Evolutionary conservation across 1,140 invertebrate species (phyloP).

Genomic region (Himalopsyche phryganea): DNA sequence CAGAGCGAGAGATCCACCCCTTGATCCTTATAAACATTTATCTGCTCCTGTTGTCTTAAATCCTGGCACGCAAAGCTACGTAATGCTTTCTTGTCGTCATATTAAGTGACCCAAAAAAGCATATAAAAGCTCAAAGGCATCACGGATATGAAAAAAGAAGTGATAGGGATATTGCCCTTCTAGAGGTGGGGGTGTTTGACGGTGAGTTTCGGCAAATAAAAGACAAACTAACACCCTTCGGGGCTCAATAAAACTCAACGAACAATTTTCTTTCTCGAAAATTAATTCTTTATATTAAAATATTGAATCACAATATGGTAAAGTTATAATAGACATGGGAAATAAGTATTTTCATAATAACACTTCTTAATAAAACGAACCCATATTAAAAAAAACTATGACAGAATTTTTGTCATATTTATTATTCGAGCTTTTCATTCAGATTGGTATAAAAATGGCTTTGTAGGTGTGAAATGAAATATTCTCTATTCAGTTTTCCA

Average conservation of each 20-base stretch:
- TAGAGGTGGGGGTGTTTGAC: background rate
- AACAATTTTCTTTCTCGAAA: conserved; percentile 17
- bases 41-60: conserved; percentile 26
- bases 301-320: no score
- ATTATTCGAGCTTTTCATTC: no score
- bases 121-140: conserved; percentile 27
- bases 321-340: no score
- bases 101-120: conserved; percentile 34
- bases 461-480: no score
- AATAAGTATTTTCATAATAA: no score
- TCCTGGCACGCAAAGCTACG: conserved; percentile 4
- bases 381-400: no score
- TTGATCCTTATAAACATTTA: conserved; percentile 29
- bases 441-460: no score
- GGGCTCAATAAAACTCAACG: conserved; percentile 26
- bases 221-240: conserved; percentile 19
- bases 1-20: conserved; percentile 22
- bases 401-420: no score
- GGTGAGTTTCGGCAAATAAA: conserved; percentile 4
- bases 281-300: no score
- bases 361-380: no score
- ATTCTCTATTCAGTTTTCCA: no score
- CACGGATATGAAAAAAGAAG: conserved; percentile 32
- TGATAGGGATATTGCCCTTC: conserved; percentile 9
- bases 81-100: conserved; percentile 32